Conservation (phyloP, 1,140 invertebrate species). For the Mylabris phalerata region DNA sequence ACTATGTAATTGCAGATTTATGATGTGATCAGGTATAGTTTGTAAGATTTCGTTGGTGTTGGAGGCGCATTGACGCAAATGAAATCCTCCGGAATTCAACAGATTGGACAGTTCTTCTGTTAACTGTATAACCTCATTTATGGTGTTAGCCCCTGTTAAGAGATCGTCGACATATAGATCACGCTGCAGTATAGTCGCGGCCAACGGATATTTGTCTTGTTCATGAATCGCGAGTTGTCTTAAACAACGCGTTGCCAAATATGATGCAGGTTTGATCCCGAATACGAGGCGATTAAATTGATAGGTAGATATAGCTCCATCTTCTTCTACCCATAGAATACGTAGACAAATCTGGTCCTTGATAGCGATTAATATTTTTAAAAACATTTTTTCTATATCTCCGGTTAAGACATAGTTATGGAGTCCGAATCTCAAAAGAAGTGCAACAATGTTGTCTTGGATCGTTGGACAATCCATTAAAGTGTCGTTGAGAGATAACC, state of each 20-base stretch:
- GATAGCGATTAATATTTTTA: slow-evolving; percentile 36
- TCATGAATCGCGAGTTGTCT: slow-evolving; percentile 28
- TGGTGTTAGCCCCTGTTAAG: slow-evolving; percentile 16
- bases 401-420: slow-evolving; percentile 38
- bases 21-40: background rate
- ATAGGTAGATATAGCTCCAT: slow-evolving; percentile 14
- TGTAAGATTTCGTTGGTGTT: slow-evolving; percentile 1
- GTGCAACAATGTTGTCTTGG: slow-evolving; percentile 25
- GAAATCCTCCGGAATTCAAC: slow-evolving; percentile 14
- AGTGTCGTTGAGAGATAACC: slow-evolving; percentile 27
- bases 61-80: slow-evolving; percentile 19
- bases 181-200: slow-evolving; percentile 30
- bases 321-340: slow-evolving; percentile 35
- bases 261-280: slow-evolving; percentile 36
- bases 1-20: background rate
- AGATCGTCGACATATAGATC: too few relatives aligned
- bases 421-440: slow-evolving; percentile 41
- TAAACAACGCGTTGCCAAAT: slow-evolving; percentile 37
- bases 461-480: slow-evolving; percentile 25
- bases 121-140: slow-evolving; percentile 16
- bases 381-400: slow-evolving; percentile 42
- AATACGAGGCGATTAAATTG: slow-evolving; percentile 26
- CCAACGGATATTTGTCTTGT: slow-evolving; percentile 26
- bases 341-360: slow-evolving; percentile 29
- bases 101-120: too few relatives aligned